Evolutionary conservation across 2,888 invertebrate species (phyloP).

Genomic region (Andrena praecox): DNA sequence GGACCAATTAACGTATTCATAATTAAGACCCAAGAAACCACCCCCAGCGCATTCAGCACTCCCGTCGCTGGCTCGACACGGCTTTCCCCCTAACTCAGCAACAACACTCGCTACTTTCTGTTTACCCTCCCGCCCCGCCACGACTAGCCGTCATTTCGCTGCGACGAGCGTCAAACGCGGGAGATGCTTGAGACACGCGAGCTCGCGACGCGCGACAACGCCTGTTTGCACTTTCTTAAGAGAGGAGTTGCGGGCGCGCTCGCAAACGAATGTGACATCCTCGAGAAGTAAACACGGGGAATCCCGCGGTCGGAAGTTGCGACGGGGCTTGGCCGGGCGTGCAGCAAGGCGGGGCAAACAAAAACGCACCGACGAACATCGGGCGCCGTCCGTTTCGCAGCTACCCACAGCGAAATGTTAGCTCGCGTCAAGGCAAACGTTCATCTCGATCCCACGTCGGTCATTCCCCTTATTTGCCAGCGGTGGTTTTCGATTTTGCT

Average conservation of each 20-base stretch:
- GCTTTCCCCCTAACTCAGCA: background rate
- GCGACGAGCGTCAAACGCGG: slow-evolving; percentile 23
- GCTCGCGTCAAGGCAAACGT: slow-evolving; percentile 20
- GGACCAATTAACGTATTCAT: background rate
- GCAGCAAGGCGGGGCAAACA: slow-evolving; percentile 23
- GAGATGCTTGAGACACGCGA: slow-evolving; percentile 12
- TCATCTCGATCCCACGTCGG: background rate
- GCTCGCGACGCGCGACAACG: slow-evolving; percentile 24
- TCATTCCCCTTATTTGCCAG: background rate
- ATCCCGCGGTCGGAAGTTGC: slow-evolving; percentile 13
- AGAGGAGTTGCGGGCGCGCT: background rate
- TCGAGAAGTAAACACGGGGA: slow-evolving; percentile 38
- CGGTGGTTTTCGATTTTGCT: background rate
- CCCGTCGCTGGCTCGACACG: background rate
- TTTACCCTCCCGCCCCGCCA: background rate
- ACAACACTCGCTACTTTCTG: slow-evolving; percentile 1
- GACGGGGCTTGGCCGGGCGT: slow-evolving; percentile 14
- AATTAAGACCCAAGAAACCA: background rate
- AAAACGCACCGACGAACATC: slow-evolving; percentile 12
- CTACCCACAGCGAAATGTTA: slow-evolving; percentile 8
- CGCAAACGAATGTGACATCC: slow-evolving; percentile 38
- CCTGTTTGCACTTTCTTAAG: slow-evolving; percentile 38
- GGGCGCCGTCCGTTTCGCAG: background rate
- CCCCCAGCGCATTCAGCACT: background rate
- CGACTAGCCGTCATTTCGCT: slow-evolving; percentile 20